Percentiles rank a stretch among this genome's conserved stretches.
phyloP scores from a whole-genome alignment of 2,113 vertebrate species.

The Struthidea cinerea region DNA sequence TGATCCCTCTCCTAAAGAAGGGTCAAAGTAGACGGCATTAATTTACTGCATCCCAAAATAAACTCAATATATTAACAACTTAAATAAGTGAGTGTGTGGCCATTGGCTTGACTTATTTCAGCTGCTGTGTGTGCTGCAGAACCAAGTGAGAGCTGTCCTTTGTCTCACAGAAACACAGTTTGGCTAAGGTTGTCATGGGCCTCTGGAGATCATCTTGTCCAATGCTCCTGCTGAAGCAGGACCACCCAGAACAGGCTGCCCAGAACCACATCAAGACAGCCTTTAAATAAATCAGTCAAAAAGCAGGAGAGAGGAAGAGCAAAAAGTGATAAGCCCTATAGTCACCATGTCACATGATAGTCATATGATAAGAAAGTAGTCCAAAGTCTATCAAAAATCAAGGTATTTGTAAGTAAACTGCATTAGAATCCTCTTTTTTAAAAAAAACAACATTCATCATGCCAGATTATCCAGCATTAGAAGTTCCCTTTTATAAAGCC shows the following conservation, averaged over 20 bases:
- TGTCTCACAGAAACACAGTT: background rate
- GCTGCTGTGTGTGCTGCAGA: background rate
- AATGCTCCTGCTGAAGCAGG: background rate
- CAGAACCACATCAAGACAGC: background rate
- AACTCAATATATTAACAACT: background rate
- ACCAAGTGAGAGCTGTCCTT: background rate
- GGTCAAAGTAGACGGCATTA: background rate
- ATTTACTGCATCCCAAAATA: background rate
- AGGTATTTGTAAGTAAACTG: background rate
- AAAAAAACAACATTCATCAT: background rate
- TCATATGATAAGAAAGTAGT: background rate
- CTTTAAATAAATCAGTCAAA: background rate
- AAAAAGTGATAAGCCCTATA: background rate
- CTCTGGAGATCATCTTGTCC: background rate
- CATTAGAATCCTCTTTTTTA: background rate
- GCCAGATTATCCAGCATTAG: constrained; percentile 24
- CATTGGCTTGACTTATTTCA: background rate
- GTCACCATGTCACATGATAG: background rate
- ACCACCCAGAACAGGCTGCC: background rate
- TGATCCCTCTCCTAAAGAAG: background rate
- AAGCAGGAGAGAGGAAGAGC: background rate
- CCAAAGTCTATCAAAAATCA: background rate
- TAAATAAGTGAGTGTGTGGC: background rate
- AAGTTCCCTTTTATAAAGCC: constrained; percentile 10
- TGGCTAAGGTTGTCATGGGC: background rate